These are phyloP conservation scores for Corythaeola cristata DNA, from an alignment of 2,113 vertebrate genomes.

Conservation along the genomic window DNA sequence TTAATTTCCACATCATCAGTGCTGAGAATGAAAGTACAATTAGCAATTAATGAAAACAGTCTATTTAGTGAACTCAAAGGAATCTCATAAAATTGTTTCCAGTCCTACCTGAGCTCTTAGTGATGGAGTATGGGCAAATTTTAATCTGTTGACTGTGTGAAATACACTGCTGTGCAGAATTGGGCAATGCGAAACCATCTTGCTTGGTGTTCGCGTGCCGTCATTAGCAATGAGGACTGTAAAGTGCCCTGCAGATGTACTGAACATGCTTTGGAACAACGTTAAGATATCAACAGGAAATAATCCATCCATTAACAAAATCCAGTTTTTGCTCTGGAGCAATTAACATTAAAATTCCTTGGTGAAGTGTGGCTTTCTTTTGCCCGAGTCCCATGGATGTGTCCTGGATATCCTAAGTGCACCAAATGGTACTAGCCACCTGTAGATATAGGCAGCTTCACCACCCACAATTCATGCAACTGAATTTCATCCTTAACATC, in stretches of 20 bases:
- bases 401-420: not conserved
- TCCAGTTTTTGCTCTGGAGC: not conserved
- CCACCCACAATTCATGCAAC: not conserved
- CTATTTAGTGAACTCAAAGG: not conserved
- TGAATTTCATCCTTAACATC: not conserved
- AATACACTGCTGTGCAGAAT: not conserved
- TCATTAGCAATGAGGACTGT: not conserved
- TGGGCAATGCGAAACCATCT: not conserved
- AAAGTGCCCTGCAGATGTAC: not conserved
- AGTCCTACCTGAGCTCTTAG: not conserved
- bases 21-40: not conserved
- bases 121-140: not conserved
- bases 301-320: slow-evolving; percentile 6
- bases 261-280: not conserved
- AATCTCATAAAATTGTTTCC: not conserved
- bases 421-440: not conserved
- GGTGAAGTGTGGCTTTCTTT: not conserved
- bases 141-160: not conserved
- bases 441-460: not conserved
- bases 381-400: not conserved
- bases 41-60: not conserved
- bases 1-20: not conserved
- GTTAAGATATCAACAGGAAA: not conserved
- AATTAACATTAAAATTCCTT: not conserved
- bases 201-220: not conserved